phyloP scores from a whole-genome alignment of 2,113 vertebrate genomes.

The Copsychus sechellarum region DNA sequence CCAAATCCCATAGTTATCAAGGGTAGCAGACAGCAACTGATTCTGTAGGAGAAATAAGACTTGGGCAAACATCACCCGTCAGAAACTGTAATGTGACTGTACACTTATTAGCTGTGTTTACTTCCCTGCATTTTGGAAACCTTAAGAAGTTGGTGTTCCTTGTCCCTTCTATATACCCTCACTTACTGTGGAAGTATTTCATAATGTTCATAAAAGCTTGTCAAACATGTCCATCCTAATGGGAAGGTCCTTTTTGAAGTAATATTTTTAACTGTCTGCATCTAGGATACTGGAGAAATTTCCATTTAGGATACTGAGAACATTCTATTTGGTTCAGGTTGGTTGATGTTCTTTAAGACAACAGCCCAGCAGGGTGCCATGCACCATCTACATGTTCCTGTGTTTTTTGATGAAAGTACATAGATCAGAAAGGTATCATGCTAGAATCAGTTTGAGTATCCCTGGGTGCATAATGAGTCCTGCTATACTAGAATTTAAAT shows the following conservation, averaged over 20 bases:
- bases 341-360: background rate
- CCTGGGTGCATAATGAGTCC: background rate
- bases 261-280: background rate
- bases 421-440: background rate
- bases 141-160: background rate
- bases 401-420: background rate
- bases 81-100: background rate
- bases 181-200: background rate
- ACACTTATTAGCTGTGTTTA: background rate
- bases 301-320: background rate
- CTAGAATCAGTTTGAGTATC: background rate
- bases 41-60: background rate
- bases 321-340: background rate
- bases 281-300: background rate
- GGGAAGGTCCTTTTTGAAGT: background rate
- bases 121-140: background rate
- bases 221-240: background rate
- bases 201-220: background rate
- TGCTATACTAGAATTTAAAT: background rate
- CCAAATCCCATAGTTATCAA: background rate
- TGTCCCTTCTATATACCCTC: background rate
- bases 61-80: background rate
- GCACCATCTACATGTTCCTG: background rate
- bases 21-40: background rate
- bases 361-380: background rate